Conservation (phyloP, 2,113 vertebrate genomes). For the Electrona antarctica region DNA sequence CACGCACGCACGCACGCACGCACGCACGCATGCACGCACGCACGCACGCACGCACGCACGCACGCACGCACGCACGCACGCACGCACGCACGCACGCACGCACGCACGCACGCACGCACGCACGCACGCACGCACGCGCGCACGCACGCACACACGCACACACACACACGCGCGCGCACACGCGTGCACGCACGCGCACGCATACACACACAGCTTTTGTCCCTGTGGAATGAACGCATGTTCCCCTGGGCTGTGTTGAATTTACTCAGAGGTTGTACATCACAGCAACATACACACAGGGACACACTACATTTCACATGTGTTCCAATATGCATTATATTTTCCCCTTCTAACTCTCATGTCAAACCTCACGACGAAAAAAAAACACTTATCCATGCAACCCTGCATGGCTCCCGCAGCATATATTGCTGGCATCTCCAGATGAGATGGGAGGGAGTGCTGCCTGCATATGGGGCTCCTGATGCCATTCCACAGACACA, state of each 20-base stretch:
- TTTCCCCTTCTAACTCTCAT: slow-evolving; percentile 10
- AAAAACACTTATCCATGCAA: background rate
- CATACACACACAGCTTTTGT: background rate
- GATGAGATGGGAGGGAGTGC: background rate
- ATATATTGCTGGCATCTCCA: background rate
- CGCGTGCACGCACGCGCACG: background rate
- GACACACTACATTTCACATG: slow-evolving; percentile 5
- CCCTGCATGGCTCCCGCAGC: background rate
- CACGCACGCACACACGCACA: slow-evolving; percentile 6
- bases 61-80: background rate
- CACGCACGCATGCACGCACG: no score
- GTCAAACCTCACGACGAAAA: background rate
- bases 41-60: no score
- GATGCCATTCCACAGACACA: slow-evolving; percentile 2
- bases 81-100: slow-evolving; percentile 1
- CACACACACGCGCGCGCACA: background rate
- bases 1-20: no score
- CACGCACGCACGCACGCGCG: slow-evolving; percentile 10
- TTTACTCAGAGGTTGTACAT: slow-evolving; percentile 3
- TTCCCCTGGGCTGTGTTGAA: background rate
- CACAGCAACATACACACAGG: slow-evolving; percentile 14
- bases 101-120: background rate
- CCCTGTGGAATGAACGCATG: background rate
- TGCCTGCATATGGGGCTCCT: background rate
- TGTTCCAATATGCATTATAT: background rate